Evolutionary conservation across 2,797 vertebrate genomes (phyloP), one percentile per base, ranked within the genome.

Genomic region (Pelobates cultripes): DNA sequence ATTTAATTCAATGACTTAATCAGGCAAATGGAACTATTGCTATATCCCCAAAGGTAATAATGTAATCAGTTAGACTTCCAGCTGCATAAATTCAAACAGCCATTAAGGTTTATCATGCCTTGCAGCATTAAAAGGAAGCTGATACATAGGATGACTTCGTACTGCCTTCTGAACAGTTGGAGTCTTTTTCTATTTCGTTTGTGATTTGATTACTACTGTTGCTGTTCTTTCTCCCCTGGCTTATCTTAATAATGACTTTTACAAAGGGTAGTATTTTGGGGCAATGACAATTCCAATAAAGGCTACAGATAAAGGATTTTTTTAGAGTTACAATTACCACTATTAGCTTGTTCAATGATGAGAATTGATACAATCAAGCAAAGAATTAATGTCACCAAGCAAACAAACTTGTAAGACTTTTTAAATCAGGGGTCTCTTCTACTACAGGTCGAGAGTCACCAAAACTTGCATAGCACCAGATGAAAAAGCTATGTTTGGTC

Each of bases 261-360:
- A 72, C 76, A 87, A 86, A 86, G 47, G 80, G 80, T 86, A 86
- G 67, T 60, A 55, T 84, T 79, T 83, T 47, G 17, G 60, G 67
- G 77, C 57, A 41, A 75, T 75, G 69, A 28, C 75, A 79, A 80
- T 57, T 69, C 76, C 41, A 43, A 47, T 61, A 53, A 13, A 70
- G 51, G 42, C 42, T 75, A 47, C 15, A 57, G 72, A 79, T 64
- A 79, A 28, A 28, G 28, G 28, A 28, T 2, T 28, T 28, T 28
- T 28, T 1, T 28, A 28, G 28, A 28, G 28, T 28, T 28, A 28
- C 28, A 28, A 2, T 28, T 28, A 28, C 28, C 28, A 28, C 28
- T 28, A 28, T 28, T 28, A 28, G 28, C 28, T 28, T 28, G 28
- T 28, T 2, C 2, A 2, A 28, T 28, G 28, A 28, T 28, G 28